Conservation (phyloP, 2,113 vertebrate genomes). For the Eurypyga helias region DNA sequence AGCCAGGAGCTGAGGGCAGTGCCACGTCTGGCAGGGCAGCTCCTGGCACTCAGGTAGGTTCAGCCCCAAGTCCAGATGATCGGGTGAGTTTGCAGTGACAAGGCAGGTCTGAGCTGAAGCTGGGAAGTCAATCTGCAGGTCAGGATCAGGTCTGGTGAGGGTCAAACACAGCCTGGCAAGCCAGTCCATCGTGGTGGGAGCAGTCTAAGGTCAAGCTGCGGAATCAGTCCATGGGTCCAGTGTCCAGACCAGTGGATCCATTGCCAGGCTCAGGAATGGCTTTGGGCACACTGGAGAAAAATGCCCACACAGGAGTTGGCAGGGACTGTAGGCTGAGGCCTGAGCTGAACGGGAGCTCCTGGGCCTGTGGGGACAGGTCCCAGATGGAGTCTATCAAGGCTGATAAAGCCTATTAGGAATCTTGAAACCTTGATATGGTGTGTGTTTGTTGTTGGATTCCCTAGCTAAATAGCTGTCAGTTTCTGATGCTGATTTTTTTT, state of each 20-base stretch:
- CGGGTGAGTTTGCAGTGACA: not conserved
- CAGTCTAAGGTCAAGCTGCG: not conserved
- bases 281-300: not conserved
- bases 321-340: not conserved
- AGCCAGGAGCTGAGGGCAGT: not conserved
- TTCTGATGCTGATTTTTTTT: not conserved
- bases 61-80: not conserved
- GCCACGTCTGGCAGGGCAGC: not conserved
- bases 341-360: not conserved
- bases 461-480: not conserved
- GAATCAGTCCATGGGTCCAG: no score
- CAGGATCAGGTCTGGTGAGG: not conserved
- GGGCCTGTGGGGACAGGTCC: rapidly evolving
- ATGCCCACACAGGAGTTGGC: not conserved
- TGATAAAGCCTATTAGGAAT: not conserved
- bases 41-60: not conserved
- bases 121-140: not conserved
- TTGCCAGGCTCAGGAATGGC: not conserved
- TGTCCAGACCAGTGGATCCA: not conserved
- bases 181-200: not conserved
- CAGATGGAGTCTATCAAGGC: not conserved
- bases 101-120: not conserved
- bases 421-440: not conserved
- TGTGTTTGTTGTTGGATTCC: not conserved
- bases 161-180: not conserved